Percentiles rank a stretch among this genome's conserved stretches.
Conservation (phyloP, 2,797 vertebrate genomes). For the Xenentodon cancila region DNA sequence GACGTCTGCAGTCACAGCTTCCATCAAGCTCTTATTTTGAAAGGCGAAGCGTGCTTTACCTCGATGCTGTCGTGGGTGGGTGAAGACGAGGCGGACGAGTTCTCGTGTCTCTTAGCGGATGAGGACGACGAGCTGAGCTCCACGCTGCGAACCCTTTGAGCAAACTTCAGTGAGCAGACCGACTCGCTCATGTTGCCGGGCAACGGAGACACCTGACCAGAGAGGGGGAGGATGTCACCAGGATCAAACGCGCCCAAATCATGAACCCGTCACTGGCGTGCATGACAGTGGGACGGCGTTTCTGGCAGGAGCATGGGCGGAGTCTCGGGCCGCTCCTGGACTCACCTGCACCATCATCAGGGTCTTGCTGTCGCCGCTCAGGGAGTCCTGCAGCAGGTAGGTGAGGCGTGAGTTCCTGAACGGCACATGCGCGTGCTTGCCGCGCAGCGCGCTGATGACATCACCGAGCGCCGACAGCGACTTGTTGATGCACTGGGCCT, state of each 20-base stretch:
- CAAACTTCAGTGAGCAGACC: constrained; percentile 97
- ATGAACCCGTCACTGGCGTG: too few relatives aligned
- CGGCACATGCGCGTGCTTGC: constrained; percentile 91
- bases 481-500: constrained; percentile 97
- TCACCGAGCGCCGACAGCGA: constrained; percentile 94
- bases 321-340: too few relatives aligned
- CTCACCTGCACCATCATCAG: constrained; percentile 98
- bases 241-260: too few relatives aligned
- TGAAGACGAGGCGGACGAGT: constrained; percentile 89
- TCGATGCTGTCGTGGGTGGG: constrained; percentile 89
- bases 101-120: constrained; percentile 83
- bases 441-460: constrained; percentile 92
- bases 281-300: too few relatives aligned
- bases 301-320: too few relatives aligned
- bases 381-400: constrained; percentile 96
- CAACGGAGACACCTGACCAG: constrained; percentile 88
- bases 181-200: constrained; percentile 91
- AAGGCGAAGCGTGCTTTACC: constrained; percentile 69
- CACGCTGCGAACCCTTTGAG: constrained; percentile 92
- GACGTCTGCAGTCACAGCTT: too few relatives aligned
- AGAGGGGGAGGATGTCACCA: neutral
- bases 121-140: constrained; percentile 83
- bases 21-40: too few relatives aligned
- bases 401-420: constrained; percentile 98
- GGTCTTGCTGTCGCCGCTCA: constrained; percentile 96